Base-by-base conservation (phyloP, 2,797 vertebrate species). In the Cheirogaleus major region DNA sequence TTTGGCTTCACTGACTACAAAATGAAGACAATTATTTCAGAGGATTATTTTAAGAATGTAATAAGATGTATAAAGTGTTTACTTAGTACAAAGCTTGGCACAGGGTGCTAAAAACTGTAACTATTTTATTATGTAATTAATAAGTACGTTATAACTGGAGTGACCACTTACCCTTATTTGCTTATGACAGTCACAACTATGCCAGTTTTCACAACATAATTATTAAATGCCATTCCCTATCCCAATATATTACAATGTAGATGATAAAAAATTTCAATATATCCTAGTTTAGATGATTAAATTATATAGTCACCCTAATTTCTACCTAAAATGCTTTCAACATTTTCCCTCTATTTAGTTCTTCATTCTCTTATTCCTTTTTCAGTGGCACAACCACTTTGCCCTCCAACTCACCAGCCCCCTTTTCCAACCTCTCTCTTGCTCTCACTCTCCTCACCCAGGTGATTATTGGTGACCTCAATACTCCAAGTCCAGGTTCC, bases 11-110 rank as follows among this genome's bases (percentile, higher is more conserved):
- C 38, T 85, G 70, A 89, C 52, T 84, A 30, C 85, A 81, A 69
- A 69, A 86, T 76, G 55, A 89, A 83, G 57, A 95, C 59, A 88
- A 92, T 32, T 73, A 91, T 5, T 45, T 83, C 43, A 96, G 38
- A 83, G 15, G 48, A 70, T 78, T 87, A 69, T 14, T 82, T 0
- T 91, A 88, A 96, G 76, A 83, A 82, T 38, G 76, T 81, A 82
- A 1, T 61, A 69, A 85, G 27, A 79, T 27, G 17, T 30, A 80
- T 59, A 38, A 86, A 79, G 38, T 57, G 38, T 84, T 79, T 75
- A 85, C 15, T 72, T 35, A 79, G 17, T 73, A 73, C 43, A 73
- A 73, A 11, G 43, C 25, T 73, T 48, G 72, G 45, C 72, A 73
- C 30, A 73, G 1, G 17, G 32, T 23, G 48, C 48, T 75, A 59